phyloP scores from a whole-genome alignment of 2,797 vertebrate genomes.

The Coregonus suidteri region DNA sequence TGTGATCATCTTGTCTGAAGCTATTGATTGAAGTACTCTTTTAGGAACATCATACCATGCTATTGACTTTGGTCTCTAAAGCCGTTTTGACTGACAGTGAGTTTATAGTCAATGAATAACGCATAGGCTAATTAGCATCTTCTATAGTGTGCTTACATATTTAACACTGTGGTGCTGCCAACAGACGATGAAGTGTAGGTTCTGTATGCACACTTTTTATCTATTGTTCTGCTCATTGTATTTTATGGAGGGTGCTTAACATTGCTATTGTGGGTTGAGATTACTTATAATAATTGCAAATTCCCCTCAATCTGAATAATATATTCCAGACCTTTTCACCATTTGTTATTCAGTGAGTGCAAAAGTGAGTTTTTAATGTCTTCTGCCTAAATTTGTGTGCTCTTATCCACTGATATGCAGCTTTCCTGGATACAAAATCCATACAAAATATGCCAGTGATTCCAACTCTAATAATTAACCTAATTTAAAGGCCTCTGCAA shows the following conservation, averaged over 20 bases:
- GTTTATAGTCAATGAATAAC: slow-evolving; percentile 37
- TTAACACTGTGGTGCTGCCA: slow-evolving; percentile 8
- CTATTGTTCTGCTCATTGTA: slow-evolving; percentile 60
- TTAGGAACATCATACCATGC: neutral
- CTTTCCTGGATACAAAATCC: slow-evolving; percentile 8
- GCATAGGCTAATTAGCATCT: slow-evolving; percentile 23
- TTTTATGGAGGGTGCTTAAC: slow-evolving; percentile 65
- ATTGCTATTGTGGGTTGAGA: slow-evolving; percentile 64
- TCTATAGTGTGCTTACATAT: slow-evolving; percentile 19
- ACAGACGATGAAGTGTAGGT: slow-evolving; percentile 37
- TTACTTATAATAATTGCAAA: slow-evolving; percentile 74
- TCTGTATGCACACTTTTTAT: slow-evolving; percentile 17
- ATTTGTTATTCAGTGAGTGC: slow-evolving; percentile 54
- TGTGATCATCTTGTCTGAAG: neutral
- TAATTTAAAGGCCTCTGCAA: neutral
- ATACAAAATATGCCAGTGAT: neutral
- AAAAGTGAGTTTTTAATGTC: slow-evolving; percentile 58
- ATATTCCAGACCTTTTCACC: slow-evolving; percentile 57
- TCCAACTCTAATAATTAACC: neutral
- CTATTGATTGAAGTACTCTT: neutral
- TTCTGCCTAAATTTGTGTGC: slow-evolving; percentile 50
- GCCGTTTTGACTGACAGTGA: slow-evolving; percentile 29
- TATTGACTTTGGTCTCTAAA: neutral
- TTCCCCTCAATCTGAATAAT: slow-evolving; percentile 72
- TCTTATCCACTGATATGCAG: slow-evolving; percentile 53